Evolutionary conservation across 1,140 invertebrate genomes (phyloP), one percentile per base, ranked within the genome.

Genomic region (Frieseomelitta varia): DNA sequence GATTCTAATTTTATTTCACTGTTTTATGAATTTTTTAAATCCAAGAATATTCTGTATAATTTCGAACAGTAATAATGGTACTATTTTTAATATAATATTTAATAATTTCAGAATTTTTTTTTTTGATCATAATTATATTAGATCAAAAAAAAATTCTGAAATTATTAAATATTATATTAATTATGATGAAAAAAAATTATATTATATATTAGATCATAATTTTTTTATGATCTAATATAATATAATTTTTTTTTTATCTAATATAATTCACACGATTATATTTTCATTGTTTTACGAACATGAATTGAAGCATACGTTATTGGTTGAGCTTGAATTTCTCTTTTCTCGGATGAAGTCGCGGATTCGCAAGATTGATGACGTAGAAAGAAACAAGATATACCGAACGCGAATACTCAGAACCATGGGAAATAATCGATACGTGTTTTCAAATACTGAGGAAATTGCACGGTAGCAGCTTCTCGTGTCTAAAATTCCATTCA

Each of bases 381-480:
- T 12, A 2, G 53, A 39, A 67, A 56, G 34, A 53, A 82, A 74
- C 61, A 17, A 21, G 51, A 78, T 19, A 63, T 56, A 82, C 34
- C 69, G 79, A 78, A 68, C 83, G 51, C 21, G 61, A 58, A 56
- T 86, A 74, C 69, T 4, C 34, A 17, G 34, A 87, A 77, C 77
- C 6, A 3, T 19, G 34, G 17, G 39, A 2, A 27, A 24, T 69
- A 24, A 75, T 81, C 53, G 73, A 87, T 73, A 79, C 47, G 1
- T 51, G n/a, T 87, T 86, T 86, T 67, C 68, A 75, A 79, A 72
- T 84, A 65, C 77, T 0, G n/a, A 39, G 58, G 68, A 84, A 17
- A 81, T 85, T 17, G 15, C 58, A n/a, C 14, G 47, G 30, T 21
- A 30, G 15, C 51, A 1, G 21, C 12, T 19, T 58, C 55, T 69